Evolutionary conservation across 2,888 invertebrate genomes (phyloP).

Genomic region (Idaea straminata): DNA sequence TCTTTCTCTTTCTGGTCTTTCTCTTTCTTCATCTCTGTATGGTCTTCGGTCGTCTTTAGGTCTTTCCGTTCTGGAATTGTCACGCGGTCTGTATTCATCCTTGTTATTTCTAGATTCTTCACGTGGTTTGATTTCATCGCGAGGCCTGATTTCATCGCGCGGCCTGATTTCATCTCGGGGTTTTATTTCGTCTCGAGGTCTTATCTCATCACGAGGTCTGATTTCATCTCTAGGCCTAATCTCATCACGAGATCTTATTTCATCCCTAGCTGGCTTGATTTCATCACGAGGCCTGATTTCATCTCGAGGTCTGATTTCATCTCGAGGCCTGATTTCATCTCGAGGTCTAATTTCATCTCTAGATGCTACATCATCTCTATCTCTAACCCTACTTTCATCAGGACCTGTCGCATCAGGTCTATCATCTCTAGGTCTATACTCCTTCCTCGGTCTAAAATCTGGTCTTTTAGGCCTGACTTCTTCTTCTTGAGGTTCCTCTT

Average conservation of each 20-base stretch:
- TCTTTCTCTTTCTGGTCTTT: conserved; percentile 35
- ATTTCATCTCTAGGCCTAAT: conserved; percentile 38
- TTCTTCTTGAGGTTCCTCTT: conserved; percentile 21
- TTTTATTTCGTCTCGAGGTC: conserved; percentile 26
- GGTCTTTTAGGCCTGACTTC: conserved; percentile 39
- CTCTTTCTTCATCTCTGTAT: conserved; percentile 38
- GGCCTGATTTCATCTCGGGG: conserved; percentile 29
- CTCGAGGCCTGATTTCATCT: conserved; percentile 35
- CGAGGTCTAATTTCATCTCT: conserved; percentile 34
- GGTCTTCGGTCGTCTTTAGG: conserved; percentile 36
- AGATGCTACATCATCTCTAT: conserved; percentile 21
- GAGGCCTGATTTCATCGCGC: conserved; percentile 34
- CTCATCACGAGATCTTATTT: conserved; percentile 38
- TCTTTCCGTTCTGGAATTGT: conserved; percentile 36
- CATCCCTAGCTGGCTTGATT: conserved; percentile 35
- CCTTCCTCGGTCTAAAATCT: conserved; percentile 37
- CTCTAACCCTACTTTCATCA: conserved; percentile 24
- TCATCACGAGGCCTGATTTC: conserved; percentile 32
- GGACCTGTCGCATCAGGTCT: conserved; percentile 28
- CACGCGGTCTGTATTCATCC: conserved; percentile 31
- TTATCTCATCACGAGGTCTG: conserved; percentile 29
- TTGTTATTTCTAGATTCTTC: conserved; percentile 30
- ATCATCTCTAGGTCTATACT: conserved; percentile 41
- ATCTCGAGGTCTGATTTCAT: conserved; percentile 34
- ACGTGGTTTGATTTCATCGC: conserved; percentile 32